Evolutionary conservation across 2,888 invertebrate genomes (phyloP), one percentile per base, ranked within the genome.

Genomic region (Perizoma affinitatum): DNA sequence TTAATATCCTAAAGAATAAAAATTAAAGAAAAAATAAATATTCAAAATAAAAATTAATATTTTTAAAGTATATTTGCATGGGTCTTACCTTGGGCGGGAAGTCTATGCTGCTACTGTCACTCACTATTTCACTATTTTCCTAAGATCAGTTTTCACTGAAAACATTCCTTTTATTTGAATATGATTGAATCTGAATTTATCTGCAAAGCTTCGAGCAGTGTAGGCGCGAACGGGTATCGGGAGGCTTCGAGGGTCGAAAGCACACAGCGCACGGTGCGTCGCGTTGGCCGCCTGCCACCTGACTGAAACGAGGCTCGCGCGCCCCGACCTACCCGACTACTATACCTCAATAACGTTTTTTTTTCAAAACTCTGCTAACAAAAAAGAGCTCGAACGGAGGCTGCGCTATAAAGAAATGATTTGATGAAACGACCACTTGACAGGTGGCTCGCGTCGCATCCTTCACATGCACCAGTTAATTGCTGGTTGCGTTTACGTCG

Each of bases 381-480:
- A 90, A 90, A 62, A 86, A 82, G 83, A 85, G 84, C 84, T 87
- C 81, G 79, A 73, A 76, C 75, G 80, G 88, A 90, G 88, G 84
- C 88, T 90, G 90, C 82, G 82, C 82, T 80, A 84, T 89, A 87
- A 89, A 89, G 88, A 89, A 89, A 91, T 90, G 90, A 91, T 92
- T 92, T 91, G 90, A 90, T 89, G 86, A 88, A 90, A 88, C 86
- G 81, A 79, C 83, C 80, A 80, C 83, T 85, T 87, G 91, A 90
- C 90, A 91, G 91, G 91, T 91, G 91, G 88, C 86, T 83, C 83
- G 88, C 86, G 86, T 82, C 84, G 81, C 80, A 82, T 84, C 84
- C 79, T 22, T 81, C 79, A 78, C 82, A 75, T 83, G 74, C 81
- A 86, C 79, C 75, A 76, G 79, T 80, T 90, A 90, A 90, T 91